Percentiles rank a stretch among this genome's conserved stretches.
phyloP scores from a whole-genome alignment of 1,140 invertebrate species.

The Drosophila sturtevanti region DNA sequence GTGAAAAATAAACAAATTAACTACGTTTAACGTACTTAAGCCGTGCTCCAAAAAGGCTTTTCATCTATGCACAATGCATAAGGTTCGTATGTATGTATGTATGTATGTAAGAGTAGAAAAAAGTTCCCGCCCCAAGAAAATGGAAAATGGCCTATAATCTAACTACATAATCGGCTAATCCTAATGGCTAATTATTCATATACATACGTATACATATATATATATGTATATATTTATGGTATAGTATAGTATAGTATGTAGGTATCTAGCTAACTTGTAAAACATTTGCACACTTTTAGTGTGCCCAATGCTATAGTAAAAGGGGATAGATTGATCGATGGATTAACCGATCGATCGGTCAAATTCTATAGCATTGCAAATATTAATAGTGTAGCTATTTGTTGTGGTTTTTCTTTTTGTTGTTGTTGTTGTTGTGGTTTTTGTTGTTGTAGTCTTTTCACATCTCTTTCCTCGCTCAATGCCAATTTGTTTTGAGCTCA shows the following conservation, averaged over 20 bases:
- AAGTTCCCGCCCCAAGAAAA: constrained; percentile 40
- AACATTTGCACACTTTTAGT: constrained; percentile 50
- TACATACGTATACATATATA: neutral
- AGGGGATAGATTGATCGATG: constrained; percentile 12
- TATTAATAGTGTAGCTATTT: constrained; percentile 57
- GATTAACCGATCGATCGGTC: constrained; percentile 7
- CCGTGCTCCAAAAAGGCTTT: constrained; percentile 61
- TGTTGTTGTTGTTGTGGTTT: constrained; percentile 48
- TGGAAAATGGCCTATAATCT: constrained; percentile 17
- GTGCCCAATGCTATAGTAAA: constrained; percentile 25
- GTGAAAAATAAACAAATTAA: constrained; percentile 42
- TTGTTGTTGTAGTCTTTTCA: constrained; percentile 66
- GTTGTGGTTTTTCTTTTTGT: constrained; percentile 49
- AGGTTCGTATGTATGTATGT: neutral
- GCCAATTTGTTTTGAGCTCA: constrained; percentile 50
- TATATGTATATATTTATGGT: neutral
- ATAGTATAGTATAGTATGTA: constrained; percentile 23
- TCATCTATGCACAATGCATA: constrained; percentile 13
- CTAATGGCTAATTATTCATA: constrained; percentile 30
- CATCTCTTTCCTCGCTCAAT: constrained; percentile 28
- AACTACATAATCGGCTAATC: constrained; percentile 51
- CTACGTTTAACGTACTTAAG: constrained; percentile 72
- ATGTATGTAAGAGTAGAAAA: constrained; percentile 37
- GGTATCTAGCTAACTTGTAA: constrained; percentile 57
- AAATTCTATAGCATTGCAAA: constrained; percentile 65